Percentiles rank a stretch among this genome's conserved stretches.
phyloP scores from a whole-genome alignment of 2,888 invertebrate species.

The Pollenia griseotomentosa region DNA sequence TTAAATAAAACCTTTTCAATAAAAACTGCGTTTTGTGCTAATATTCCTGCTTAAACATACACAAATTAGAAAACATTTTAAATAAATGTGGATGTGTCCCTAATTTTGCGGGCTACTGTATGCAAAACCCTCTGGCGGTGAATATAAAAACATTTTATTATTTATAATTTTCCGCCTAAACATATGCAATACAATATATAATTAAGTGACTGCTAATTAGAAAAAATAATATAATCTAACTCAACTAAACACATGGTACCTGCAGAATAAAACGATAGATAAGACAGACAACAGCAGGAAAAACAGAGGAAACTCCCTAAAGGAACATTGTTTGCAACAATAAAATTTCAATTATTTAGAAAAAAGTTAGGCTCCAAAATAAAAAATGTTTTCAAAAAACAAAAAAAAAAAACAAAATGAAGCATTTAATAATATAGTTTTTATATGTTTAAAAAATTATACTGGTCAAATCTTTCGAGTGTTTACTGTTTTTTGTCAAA shows the following conservation, averaged over 20 bases:
- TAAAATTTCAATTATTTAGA: neutral
- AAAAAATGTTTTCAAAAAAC: neutral
- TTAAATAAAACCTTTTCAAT: too few species aligned
- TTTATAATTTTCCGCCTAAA: constrained; percentile 28
- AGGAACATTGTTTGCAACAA: neutral
- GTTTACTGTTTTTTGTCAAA: constrained; percentile 43
- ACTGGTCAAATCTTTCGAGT: neutral
- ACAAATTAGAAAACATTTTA: too few species aligned
- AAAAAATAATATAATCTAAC: constrained; percentile 21
- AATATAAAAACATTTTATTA: neutral
- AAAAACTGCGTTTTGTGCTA: too few species aligned
- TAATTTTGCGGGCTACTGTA: neutral
- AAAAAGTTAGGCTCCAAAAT: neutral
- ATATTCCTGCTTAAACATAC: too few species aligned
- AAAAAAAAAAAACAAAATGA: too few species aligned
- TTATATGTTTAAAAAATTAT: too few species aligned
- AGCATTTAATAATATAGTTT: neutral
- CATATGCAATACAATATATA: constrained; percentile 24
- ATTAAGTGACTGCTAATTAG: constrained; percentile 2
- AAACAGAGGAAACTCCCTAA: constrained; percentile 32
- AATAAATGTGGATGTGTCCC: too few species aligned
- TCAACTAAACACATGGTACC: constrained; percentile 34
- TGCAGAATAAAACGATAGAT: constrained; percentile 32
- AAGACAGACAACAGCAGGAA: constrained; percentile 30
- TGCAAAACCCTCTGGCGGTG: constrained; percentile 6